Conservation (phyloP, 2,797 vertebrate genomes). For the Coluber constrictor region DNA sequence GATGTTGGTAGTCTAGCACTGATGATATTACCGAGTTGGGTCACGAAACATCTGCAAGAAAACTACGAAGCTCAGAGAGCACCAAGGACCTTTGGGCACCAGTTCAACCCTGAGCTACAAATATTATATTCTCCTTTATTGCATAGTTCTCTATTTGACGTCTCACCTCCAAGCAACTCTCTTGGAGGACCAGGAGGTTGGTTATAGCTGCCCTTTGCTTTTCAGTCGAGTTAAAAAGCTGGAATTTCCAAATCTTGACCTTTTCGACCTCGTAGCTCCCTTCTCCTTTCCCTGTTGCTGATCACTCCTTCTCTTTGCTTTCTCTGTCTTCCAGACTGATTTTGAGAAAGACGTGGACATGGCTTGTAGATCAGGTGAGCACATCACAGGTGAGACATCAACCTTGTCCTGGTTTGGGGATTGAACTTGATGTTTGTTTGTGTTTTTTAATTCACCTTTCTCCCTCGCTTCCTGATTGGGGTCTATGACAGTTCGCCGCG, state of each 20-base stretch:
- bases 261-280: too few species aligned
- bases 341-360: conserved; percentile 99
- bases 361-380: conserved; percentile 97
- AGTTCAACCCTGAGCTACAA: background rate
- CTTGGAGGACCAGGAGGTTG: background rate
- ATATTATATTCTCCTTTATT: background rate
- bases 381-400: conserved; percentile 77
- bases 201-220: background rate
- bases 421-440: conserved; percentile 61
- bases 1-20: background rate
- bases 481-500: fast-evolving
- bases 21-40: background rate
- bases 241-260: background rate
- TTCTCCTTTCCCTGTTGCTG: background rate
- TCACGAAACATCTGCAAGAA: background rate
- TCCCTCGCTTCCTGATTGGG: background rate
- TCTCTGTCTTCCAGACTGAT: conserved; percentile 87
- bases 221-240: background rate
- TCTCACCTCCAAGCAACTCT: background rate
- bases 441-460: conserved; percentile 4
- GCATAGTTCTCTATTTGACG: too few species aligned
- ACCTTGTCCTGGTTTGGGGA: conserved; percentile 69
- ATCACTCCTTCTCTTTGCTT: conserved; percentile 9
- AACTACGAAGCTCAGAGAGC: background rate
- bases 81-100: background rate